These are phyloP conservation scores for Antheraea assamensis DNA, from an alignment of 2,888 invertebrate genomes.

Conservation along the genomic window DNA sequence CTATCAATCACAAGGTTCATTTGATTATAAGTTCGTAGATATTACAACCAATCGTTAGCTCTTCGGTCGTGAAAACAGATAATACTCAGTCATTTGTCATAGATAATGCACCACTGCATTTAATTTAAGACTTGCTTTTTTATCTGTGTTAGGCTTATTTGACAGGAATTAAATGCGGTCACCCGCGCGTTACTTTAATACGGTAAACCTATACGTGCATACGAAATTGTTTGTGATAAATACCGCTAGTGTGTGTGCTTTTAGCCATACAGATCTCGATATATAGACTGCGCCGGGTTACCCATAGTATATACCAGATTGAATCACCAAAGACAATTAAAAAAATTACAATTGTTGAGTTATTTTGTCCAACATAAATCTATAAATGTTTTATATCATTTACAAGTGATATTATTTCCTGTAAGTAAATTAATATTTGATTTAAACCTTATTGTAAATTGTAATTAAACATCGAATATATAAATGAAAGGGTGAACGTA, in stretches of 20 bases:
- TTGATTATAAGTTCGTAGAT: constrained; percentile 40
- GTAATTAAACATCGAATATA: not conserved
- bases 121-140: constrained; percentile 36
- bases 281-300: too few relatives aligned
- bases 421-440: too few relatives aligned
- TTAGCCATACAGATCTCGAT: too few relatives aligned
- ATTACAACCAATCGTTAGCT: constrained; percentile 36
- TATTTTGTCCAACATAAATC: too few relatives aligned
- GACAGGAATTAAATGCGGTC: not conserved
- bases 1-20: constrained; percentile 26
- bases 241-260: too few relatives aligned
- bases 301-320: too few relatives aligned
- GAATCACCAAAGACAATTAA: too few relatives aligned
- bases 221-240: not conserved
- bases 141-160: not conserved
- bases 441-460: not conserved
- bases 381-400: too few relatives aligned
- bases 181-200: not conserved
- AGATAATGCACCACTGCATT: constrained; percentile 54
- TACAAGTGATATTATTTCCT: too few relatives aligned
- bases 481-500: not conserved
- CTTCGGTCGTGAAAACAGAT: constrained; percentile 38
- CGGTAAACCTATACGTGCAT: not conserved
- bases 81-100: constrained; percentile 59
- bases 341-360: too few relatives aligned